phyloP scores from a whole-genome alignment of 2,113 vertebrate species.

The Psittacula cyanocephala region DNA sequence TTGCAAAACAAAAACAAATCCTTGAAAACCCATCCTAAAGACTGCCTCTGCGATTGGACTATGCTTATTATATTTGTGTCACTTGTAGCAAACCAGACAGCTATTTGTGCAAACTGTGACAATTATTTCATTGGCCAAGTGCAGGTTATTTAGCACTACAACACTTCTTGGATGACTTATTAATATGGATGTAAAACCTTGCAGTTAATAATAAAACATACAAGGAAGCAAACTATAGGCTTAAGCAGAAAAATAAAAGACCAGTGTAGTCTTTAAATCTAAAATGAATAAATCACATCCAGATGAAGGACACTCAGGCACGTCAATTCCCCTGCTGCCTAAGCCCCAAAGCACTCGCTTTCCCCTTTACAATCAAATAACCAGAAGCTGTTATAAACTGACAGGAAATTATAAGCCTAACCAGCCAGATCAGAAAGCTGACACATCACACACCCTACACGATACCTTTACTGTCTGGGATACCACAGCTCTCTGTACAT shows the following conservation, averaged over 20 bases:
- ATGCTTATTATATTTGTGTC: conserved; percentile 1
- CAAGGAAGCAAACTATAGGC: background rate
- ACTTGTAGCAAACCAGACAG: background rate
- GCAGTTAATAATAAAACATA: conserved; percentile 15
- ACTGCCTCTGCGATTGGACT: background rate
- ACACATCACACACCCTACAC: background rate
- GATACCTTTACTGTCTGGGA: background rate
- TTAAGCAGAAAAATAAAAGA: background rate
- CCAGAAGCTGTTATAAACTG: background rate
- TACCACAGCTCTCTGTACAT: background rate
- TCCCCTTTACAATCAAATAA: background rate
- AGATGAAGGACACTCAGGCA: background rate
- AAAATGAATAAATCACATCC: background rate
- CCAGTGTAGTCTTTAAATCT: background rate
- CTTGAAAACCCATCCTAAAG: conserved; percentile 35
- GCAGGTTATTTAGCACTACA: background rate
- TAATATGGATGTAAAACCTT: background rate
- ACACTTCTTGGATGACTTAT: background rate
- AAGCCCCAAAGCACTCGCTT: background rate
- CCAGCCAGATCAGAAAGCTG: background rate
- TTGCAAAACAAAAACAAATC: conserved; percentile 39
- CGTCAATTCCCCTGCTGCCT: background rate
- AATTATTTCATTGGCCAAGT: background rate
- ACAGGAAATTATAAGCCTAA: background rate
- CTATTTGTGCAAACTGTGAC: background rate